A percentile compares a stretch with the other conserved stretches of the same genome.
Conservation (phyloP, 2,797 vertebrate genomes). For the Sardinella longiceps region DNA sequence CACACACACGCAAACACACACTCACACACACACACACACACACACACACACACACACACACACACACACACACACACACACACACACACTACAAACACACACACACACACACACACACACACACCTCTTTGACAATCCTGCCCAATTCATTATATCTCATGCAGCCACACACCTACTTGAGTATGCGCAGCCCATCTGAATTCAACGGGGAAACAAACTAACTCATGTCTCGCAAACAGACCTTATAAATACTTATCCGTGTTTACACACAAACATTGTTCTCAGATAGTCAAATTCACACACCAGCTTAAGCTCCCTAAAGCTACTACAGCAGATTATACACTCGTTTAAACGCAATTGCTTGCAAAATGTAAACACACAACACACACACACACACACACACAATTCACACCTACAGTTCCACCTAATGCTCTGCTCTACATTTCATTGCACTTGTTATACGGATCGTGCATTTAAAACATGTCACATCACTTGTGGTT, state of each 20-base stretch:
- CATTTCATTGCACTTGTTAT: background rate
- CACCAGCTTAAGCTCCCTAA: background rate
- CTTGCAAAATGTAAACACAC: background rate
- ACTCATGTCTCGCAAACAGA: background rate
- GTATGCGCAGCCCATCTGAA: background rate
- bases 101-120: background rate
- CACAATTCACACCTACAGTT: background rate
- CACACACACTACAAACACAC: background rate
- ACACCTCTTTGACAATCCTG: background rate
- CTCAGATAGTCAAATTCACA: background rate
- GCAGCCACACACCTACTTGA: background rate
- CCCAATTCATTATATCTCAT: background rate
- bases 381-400: conserved; percentile 12
- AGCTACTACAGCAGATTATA: background rate
- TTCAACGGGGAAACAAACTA: background rate
- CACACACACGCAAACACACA: conserved; percentile 20
- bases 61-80: conserved; percentile 23
- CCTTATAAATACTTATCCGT: background rate
- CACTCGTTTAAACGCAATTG: background rate
- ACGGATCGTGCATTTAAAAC: background rate
- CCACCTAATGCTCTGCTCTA: background rate
- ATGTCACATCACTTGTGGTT: background rate
- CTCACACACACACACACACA: background rate
- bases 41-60: background rate
- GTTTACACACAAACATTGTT: too few relatives aligned